Base-by-base conservation (phyloP, 1,140 invertebrate species). In the Procambarus clarkii region DNA sequence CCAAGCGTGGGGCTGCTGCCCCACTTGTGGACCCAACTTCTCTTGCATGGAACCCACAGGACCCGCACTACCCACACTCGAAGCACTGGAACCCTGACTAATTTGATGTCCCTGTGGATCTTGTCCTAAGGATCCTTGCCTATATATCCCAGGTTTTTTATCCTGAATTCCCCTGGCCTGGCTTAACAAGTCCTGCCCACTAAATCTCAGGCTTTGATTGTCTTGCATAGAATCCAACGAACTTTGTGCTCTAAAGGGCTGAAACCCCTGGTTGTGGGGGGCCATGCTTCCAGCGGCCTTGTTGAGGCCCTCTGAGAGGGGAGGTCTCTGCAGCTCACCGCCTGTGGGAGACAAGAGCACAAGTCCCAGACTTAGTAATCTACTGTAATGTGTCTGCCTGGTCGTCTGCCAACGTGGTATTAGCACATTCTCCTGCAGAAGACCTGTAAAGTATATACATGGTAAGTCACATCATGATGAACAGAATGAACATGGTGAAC, bases 101-200 rank as follows among this genome's bases (percentile, higher is more conserved):
- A n/a, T 54, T 8, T 24, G 60, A 44, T 81, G 78, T 3, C 78
- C 79, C 8, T 45, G 64, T 21, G 87, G 58, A n/a, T 89, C 87
- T 69, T 71, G 78, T 45, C 87, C 87, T 60, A 89, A 45, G 44
- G 87, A 82, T 2, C 87, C 87, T 58, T 89, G 87, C 69, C 87
- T 89, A 54, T 82, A 82, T 74, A 89, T 89, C 21, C 87, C 87
- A 5, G 79, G 87, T 58, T 89, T 89, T 48, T 89, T 89, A 76
- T 89, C 87, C 60, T 81, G 58, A 24, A 46, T 81, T 48, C 78
- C 87, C 54, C 87, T 60, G 60, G 78, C 79, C 78, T 86, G 71
- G 34, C 54, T 86, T 71, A 78, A 60, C 46, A 86, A 44, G 9
- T 89, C 87, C 71, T 89, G 87, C 48, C 44, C 87, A 82, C 64